Percentiles rank a stretch among this genome's conserved stretches.
Evolutionary conservation across 2,797 vertebrate genomes (phyloP).

Genomic region (Gallinago stenura): DNA sequence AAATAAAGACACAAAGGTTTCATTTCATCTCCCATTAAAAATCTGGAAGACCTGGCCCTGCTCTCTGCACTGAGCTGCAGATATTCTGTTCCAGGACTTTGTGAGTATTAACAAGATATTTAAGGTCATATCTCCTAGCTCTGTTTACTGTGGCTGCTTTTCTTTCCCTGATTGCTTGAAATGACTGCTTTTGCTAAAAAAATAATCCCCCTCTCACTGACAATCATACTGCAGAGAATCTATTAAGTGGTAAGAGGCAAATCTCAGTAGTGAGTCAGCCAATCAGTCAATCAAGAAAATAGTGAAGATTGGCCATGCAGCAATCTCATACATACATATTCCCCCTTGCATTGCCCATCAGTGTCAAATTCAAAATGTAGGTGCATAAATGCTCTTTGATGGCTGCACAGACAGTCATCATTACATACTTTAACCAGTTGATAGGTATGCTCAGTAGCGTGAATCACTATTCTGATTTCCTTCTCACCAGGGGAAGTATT

Average conservation of each 20-base stretch:
- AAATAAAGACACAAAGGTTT: not conserved
- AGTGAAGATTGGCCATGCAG: constrained; percentile 23
- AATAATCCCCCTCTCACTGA: constrained; percentile 6
- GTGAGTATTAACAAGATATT: constrained; percentile 2
- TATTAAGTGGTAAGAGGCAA: constrained; percentile 9
- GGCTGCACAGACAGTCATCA: constrained; percentile 11
- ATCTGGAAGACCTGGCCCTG: not conserved
- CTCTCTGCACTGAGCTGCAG: not conserved
- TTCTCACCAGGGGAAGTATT: not conserved
- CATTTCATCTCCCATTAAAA: not conserved
- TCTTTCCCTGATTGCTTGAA: constrained; percentile 17
- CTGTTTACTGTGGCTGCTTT: constrained; percentile 44
- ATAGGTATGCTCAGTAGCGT: not conserved
- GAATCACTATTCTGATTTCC: constrained; percentile 21
- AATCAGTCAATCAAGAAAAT: constrained; percentile 61
- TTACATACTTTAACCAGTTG: not conserved
- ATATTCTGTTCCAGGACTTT: not conserved
- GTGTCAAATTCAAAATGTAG: constrained; percentile 32
- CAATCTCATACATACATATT: constrained; percentile 15
- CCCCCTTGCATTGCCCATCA: constrained; percentile 16
- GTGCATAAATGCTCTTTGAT: constrained; percentile 32
- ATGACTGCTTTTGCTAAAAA: constrained; percentile 52
- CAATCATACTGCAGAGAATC: constrained; percentile 1
- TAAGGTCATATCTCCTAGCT: constrained; percentile 13
- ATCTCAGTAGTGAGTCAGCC: constrained; percentile 55